These are phyloP conservation scores for Altica lythri DNA, from an alignment of 2,888 invertebrate species.

Conservation along the genomic window DNA sequence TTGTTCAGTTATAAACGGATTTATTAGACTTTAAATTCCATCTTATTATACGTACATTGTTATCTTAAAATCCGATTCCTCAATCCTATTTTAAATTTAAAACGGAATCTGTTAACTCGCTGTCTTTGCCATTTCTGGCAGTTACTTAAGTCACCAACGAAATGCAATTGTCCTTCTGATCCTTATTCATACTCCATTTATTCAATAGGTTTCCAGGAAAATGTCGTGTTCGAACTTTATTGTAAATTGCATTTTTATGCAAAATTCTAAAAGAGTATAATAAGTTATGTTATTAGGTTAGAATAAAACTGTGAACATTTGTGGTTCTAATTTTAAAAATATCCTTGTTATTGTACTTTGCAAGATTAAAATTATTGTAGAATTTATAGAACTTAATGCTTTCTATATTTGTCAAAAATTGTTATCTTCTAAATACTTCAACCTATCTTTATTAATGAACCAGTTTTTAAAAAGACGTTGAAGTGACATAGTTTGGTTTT, in stretches of 20 bases:
- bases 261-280: constrained; percentile 18
- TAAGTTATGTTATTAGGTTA: background rate
- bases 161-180: constrained; percentile 23
- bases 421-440: too few relatives aligned
- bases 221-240: constrained; percentile 23
- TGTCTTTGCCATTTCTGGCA: constrained; percentile 20
- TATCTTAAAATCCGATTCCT: constrained; percentile 5
- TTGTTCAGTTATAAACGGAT: too few relatives aligned
- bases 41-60: background rate
- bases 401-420: too few relatives aligned
- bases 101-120: constrained; percentile 15
- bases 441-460: too few relatives aligned
- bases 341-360: too few relatives aligned
- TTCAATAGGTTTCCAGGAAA: constrained; percentile 13
- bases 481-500: too few relatives aligned
- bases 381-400: too few relatives aligned
- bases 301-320: background rate
- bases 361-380: too few relatives aligned
- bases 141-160: constrained; percentile 21
- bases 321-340: too few relatives aligned
- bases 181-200: constrained; percentile 25
- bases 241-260: constrained; percentile 28
- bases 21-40: background rate
- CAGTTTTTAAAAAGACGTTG: too few relatives aligned
- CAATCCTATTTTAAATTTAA: constrained; percentile 19